phyloP scores from a whole-genome alignment of 2,113 vertebrate genomes.

The Gymnocephalus cernua region DNA sequence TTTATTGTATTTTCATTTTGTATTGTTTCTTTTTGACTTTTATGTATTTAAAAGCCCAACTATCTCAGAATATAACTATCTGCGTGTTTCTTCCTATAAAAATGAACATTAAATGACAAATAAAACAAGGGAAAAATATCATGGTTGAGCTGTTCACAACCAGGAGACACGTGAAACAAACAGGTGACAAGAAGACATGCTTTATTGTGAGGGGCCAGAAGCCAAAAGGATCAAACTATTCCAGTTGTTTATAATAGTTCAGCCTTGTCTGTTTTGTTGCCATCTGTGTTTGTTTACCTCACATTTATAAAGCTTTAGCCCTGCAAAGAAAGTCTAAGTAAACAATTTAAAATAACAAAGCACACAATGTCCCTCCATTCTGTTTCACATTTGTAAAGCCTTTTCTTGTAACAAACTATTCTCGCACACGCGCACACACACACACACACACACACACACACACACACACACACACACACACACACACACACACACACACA shows the following conservation, averaged over 20 bases:
- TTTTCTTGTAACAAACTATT: neutral
- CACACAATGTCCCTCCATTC: neutral
- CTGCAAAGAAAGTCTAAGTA: neutral
- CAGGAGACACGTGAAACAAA: neutral
- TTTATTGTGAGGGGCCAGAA: neutral
- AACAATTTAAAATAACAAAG: conserved; percentile 13
- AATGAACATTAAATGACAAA: neutral
- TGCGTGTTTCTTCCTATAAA: neutral
- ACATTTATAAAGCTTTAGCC: neutral
- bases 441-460: neutral
- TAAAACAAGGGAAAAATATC: neutral
- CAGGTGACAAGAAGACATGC: neutral
- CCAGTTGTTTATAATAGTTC: neutral
- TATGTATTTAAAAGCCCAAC: too few species aligned
- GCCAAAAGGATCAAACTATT: neutral
- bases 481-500: too few species aligned
- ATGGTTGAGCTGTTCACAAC: neutral
- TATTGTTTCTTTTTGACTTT: too few species aligned
- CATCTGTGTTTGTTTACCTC: neutral
- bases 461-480: too few species aligned
- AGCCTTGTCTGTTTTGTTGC: neutral
- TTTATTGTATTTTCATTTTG: too few species aligned
- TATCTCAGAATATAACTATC: neutral
- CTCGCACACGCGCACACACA: neutral
- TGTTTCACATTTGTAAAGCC: neutral